phyloP scores from a whole-genome alignment of 2,113 vertebrate genomes.

The Bagarius yarrelli region DNA sequence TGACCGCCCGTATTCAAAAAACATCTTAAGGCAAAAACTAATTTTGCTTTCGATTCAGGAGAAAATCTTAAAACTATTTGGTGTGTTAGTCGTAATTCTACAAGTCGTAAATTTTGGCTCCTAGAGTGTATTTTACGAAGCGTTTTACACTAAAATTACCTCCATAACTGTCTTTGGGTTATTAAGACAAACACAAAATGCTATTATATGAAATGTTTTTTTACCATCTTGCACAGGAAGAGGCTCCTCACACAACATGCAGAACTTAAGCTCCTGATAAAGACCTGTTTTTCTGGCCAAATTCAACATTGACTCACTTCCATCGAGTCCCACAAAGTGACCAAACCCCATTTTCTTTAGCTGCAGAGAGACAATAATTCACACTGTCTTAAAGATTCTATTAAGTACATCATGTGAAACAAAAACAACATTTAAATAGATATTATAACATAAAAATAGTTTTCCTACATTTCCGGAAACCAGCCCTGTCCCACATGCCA shows the following conservation, averaged over 20 bases:
- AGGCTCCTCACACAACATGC: slow-evolving; percentile 71
- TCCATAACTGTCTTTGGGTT: no score
- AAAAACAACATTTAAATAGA: background rate
- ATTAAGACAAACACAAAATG: no score
- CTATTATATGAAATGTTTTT: background rate
- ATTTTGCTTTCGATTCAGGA: no score
- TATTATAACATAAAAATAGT: background rate
- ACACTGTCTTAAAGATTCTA: background rate
- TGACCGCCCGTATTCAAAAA: no score
- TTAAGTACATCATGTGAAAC: background rate
- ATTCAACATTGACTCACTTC: slow-evolving; percentile 79
- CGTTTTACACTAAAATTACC: no score
- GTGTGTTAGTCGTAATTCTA: no score
- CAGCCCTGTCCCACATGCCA: slow-evolving; percentile 88
- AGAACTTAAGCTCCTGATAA: slow-evolving; percentile 74
- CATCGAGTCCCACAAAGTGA: slow-evolving; percentile 81
- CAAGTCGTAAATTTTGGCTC: no score
- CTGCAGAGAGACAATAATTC: slow-evolving; percentile 59
- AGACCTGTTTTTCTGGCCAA: slow-evolving; percentile 68
- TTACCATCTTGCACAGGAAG: slow-evolving; percentile 77
- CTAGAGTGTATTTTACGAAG: no score
- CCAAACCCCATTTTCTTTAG: slow-evolving; percentile 77
- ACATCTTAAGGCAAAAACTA: no score
- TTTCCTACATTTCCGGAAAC: slow-evolving; percentile 76
- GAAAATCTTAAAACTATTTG: no score